phyloP scores from a whole-genome alignment of 2,888 invertebrate genomes.

The Drosophila mulleri region DNA sequence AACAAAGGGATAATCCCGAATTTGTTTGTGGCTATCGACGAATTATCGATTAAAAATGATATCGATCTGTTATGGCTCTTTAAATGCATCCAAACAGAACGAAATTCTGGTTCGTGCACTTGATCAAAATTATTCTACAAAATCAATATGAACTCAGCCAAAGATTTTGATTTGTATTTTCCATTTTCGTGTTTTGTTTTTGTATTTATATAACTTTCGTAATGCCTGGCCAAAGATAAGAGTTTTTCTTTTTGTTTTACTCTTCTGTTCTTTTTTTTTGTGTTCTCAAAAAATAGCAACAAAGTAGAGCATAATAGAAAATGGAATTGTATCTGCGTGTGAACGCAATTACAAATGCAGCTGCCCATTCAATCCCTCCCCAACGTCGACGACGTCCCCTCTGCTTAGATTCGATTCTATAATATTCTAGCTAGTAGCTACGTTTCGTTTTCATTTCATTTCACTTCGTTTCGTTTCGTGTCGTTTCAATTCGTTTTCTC shows the following conservation, averaged over 20 bases:
- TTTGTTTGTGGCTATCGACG: not conserved
- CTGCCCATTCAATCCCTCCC: not conserved
- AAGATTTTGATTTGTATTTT: constrained; percentile 12
- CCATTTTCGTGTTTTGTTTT: not conserved
- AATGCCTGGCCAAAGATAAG: constrained; percentile 28
- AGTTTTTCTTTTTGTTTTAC: not conserved
- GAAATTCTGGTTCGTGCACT: not conserved
- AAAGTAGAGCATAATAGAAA: constrained; percentile 33
- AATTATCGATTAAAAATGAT: not conserved
- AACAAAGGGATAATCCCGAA: too few relatives aligned
- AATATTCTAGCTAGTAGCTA: constrained; percentile 2
- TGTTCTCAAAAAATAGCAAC: constrained; percentile 13
- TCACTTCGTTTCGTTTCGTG: not conserved
- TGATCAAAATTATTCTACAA: too few relatives aligned
- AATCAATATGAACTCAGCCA: constrained; percentile 1
- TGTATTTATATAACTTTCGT: constrained; percentile 42
- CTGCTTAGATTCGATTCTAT: constrained; percentile 17
- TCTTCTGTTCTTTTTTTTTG: not conserved
- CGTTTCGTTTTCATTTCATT: constrained; percentile 1
- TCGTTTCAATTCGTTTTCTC: constrained; percentile 31
- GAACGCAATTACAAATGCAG: constrained; percentile 39
- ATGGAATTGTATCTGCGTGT: constrained; percentile 41
- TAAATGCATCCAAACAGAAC: not conserved
- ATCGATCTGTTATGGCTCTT: too few relatives aligned
- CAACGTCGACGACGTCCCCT: not conserved